Evolutionary conservation across 2,888 invertebrate species (phyloP), one percentile per base, ranked within the genome.

Genomic region (Uloborus plumipes): DNA sequence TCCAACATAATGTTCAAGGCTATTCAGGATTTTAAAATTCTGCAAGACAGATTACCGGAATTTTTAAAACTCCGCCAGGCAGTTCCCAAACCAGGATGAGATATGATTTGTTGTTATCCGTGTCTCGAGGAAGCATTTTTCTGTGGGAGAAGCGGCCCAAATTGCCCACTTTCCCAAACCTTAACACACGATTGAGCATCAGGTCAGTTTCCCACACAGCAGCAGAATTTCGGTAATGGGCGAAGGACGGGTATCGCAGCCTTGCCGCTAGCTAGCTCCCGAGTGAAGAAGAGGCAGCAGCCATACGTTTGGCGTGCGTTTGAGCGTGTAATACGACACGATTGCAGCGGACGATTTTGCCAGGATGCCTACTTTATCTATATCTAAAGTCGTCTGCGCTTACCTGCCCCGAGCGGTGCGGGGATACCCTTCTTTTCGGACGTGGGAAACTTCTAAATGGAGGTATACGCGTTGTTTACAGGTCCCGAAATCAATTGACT

Each of bases 241-340:
- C 75, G 75, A 75, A 59, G 67, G 58, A 50, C 22, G 74, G 55
- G 64, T 61, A 50, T 26, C 72, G 39, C 75, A 75, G 67, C 75
- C 75, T 75, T 75, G 75, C 75, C 75, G 51, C 20, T 22, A 67
- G 75, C 75, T 26, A 26, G 15, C 39, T n/a, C 55, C n/a, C 16
- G 18, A 51, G 7, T 58, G 58, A 69, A 69, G 53, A 69, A 22
- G 53, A 69, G 64, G 70, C 18, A 59, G 47, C n/a, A 11, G 18
- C 49, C 47, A 39, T 72, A 22, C 78, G 66, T 79, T 59, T 66
- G 59, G 59, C 18, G 58, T 66, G 72, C 78, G 72, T 59, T 47
- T 79, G 72, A 72, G 78, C 78, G 78, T 79, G 58, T 79, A 79
- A 79, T 72, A 53, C 66, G 66, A 79, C 72, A 78, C 64, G 77